phyloP scores from a whole-genome alignment of 2,797 vertebrate genomes.

The Aotus griseimembra region DNA sequence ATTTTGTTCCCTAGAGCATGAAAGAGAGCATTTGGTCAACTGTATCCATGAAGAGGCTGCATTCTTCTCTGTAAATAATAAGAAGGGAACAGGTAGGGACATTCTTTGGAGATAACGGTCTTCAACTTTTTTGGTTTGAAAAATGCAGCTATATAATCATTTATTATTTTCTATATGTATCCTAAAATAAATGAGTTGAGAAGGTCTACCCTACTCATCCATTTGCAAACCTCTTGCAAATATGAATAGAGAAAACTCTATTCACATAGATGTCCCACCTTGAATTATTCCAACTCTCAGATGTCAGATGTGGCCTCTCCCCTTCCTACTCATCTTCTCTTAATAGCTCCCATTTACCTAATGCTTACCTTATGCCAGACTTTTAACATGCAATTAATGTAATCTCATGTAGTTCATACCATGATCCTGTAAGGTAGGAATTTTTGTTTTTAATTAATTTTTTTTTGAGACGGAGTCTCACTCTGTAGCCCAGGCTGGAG shows the following conservation, averaged over 20 bases:
- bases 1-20: background rate
- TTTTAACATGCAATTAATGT: background rate
- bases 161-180: background rate
- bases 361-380: background rate
- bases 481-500: too few relatives aligned
- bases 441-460: background rate
- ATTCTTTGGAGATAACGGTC: background rate
- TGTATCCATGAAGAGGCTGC: background rate
- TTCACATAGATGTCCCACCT: background rate
- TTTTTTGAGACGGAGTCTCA: too few relatives aligned
- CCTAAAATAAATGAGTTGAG: slow-evolving; percentile 2
- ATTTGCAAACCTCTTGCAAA: background rate
- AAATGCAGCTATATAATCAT: background rate
- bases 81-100: background rate
- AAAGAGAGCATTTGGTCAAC: background rate
- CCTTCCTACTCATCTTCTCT: background rate
- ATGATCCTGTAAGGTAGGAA: background rate
- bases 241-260: background rate
- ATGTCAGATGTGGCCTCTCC: background rate
- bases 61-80: background rate
- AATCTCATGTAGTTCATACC: background rate
- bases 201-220: background rate
- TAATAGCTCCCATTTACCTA: background rate
- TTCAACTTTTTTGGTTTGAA: background rate
- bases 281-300: background rate